Evolutionary conservation across 1,140 invertebrate genomes (phyloP).

Genomic region (Apis dorsata): DNA sequence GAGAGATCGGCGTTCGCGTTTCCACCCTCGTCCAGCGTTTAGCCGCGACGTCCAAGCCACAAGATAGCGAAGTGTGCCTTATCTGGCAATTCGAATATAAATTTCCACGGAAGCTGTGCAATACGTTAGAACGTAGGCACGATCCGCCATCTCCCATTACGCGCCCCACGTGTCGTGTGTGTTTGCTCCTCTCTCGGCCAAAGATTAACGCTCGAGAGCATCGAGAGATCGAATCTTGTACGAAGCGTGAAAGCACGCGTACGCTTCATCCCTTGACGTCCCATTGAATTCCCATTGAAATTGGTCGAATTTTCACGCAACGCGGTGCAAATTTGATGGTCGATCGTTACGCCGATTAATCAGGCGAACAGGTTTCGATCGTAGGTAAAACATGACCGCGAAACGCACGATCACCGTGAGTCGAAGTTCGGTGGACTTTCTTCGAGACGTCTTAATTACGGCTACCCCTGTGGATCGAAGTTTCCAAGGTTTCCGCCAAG

Average conservation of each 20-base stretch:
- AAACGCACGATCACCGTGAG: constrained; percentile 40
- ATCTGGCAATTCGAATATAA: constrained; percentile 67
- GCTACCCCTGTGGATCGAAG: constrained; percentile 47
- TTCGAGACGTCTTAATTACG: constrained; percentile 57
- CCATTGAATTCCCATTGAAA: not conserved
- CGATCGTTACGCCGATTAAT: not conserved
- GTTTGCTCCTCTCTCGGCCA: constrained; percentile 61
- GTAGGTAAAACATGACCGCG: constrained; percentile 28
- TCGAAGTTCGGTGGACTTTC: constrained; percentile 48
- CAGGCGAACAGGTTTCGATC: constrained; percentile 7
- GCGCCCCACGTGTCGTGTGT: constrained; percentile 43
- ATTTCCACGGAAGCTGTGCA: constrained; percentile 59
- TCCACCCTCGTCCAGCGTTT: constrained; percentile 46
- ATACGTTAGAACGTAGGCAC: constrained; percentile 52
- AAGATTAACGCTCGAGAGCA: constrained; percentile 60
- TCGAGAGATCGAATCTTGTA: constrained; percentile 33
- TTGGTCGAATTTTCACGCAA: not conserved
- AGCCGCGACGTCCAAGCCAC: constrained; percentile 47
- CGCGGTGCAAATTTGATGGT: too few species aligned
- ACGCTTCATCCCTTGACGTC: not conserved
- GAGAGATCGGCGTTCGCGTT: not conserved
- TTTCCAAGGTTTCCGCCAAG: constrained; percentile 55
- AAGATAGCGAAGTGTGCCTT: constrained; percentile 64
- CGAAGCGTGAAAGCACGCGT: not conserved
- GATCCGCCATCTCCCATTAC: constrained; percentile 65